Conservation (phyloP, 30 jellyfish, hydroid and myxozoan genomes). For the Catostylus mosaicus region DNA sequence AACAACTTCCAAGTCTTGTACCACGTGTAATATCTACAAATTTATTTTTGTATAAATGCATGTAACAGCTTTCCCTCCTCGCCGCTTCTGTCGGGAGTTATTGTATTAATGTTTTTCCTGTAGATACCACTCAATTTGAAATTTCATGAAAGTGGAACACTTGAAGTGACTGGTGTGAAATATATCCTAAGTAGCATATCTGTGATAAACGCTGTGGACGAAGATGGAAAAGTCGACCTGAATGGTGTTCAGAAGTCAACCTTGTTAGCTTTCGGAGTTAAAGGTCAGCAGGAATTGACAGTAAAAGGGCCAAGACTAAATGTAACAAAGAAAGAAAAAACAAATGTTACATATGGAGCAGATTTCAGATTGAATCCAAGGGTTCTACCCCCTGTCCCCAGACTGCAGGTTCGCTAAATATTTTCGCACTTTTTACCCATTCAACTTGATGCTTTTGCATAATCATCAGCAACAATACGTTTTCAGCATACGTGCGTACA, state of each 20-base stretch:
- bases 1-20: no score
- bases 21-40: no score
- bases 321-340: conserved; percentile 69
- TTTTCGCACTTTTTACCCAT: no score
- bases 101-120: not conserved
- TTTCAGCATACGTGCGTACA: no score
- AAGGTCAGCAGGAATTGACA: conserved; percentile 70
- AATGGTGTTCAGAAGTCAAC: conserved; percentile 60
- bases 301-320: conserved; percentile 85
- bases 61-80: not conserved
- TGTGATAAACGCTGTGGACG: conserved; percentile 82
- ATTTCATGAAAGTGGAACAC: conserved; percentile 54
- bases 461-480: no score
- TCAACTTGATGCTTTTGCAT: no score
- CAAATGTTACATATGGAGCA: conserved; percentile 51
- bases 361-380: conserved; percentile 76
- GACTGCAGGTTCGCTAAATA: conserved; percentile 74
- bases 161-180: conserved; percentile 73
- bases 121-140: conserved; percentile 69
- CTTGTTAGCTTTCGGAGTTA: conserved; percentile 70
- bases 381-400: conserved; percentile 80
- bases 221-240: conserved; percentile 70
- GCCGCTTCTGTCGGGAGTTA: no score
- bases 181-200: conserved; percentile 79
- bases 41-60: no score